Base-by-base conservation (phyloP, 2,888 invertebrate species). In the Limenitis camilla region DNA sequence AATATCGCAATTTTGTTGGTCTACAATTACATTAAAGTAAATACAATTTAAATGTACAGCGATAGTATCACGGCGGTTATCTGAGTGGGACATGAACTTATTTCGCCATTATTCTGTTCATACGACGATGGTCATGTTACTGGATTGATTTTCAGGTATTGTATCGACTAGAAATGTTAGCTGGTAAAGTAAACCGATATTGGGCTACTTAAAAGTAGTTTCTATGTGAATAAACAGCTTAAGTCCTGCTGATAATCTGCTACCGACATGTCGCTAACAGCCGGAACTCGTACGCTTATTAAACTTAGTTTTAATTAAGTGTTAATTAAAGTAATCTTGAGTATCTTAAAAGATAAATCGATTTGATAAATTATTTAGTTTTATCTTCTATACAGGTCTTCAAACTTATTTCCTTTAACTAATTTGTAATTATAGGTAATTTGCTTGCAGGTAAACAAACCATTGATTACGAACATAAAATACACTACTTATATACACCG, bases 1-100 rank as follows among this genome's bases (percentile, higher is more conserved):
- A 50, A 50, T 50, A 44, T 50, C 39, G 40, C 50, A 50, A 44
- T 50, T 50, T 40, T 38, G 44, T 50, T 50, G 19, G 44, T 41
- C 46, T 49, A 45, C 49, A 52, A 55, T 55, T 55, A 55, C 45
- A 49, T 38, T 53, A 42, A 42, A 45, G 44, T 46, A 48, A 49
- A 51, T 50, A 58, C 60, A 60, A 56, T 60, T 60, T 60, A 54
- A 57, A 57, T 59, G 54, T 48, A 54, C 58, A 40, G 42, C 35
- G 60, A 60, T 60, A 56, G 44, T 49, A 58, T 60, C 60, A 49
- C 47, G 39, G 44, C 43, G 46, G 49, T 49, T 56, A 60, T 58
- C 60, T 60, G 40, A 49, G 52, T 47, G 19, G 53, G 53, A 40
- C 53, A 50, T 52, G 52, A 54, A 53, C 51, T 50, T 54, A 58